Evolutionary conservation across 2,797 vertebrate species (phyloP).

Genomic region (Chaunax sp.): DNA sequence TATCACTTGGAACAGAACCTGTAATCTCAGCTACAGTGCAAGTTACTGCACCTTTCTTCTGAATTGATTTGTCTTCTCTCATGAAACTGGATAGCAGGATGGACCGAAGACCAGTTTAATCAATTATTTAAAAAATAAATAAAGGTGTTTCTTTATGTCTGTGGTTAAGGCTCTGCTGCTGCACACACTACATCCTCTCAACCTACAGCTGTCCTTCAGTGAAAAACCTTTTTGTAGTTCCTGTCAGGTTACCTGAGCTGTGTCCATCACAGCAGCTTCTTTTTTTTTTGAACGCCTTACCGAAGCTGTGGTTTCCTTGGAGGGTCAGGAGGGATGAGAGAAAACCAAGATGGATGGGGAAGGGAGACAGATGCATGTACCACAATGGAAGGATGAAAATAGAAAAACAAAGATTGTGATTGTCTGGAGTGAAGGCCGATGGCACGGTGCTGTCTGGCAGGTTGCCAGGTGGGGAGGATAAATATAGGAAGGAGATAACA

Average conservation of each 20-base stretch:
- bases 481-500: constrained; percentile 38
- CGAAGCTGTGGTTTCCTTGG: constrained; percentile 48
- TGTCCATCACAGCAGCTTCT: constrained; percentile 53
- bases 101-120: neutral
- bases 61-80: neutral
- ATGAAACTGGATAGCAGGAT: neutral
- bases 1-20: too few relatives aligned
- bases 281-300: constrained; percentile 71
- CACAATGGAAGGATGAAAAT: constrained; percentile 33
- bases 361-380: constrained; percentile 4
- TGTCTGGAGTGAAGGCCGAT: constrained; percentile 38
- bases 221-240: constrained; percentile 4
- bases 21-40: neutral
- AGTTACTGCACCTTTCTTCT: neutral
- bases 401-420: constrained; percentile 23
- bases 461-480: constrained; percentile 51
- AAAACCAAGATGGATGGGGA: constrained; percentile 3
- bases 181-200: neutral
- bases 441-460: constrained; percentile 38
- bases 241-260: constrained; percentile 64
- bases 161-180: neutral
- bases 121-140: too few relatives aligned
- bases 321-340: constrained; percentile 28
- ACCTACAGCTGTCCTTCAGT: neutral
- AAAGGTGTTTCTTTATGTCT: neutral